Evolutionary conservation across 2,888 invertebrate genomes (phyloP), one percentile per base, ranked within the genome.

Genomic region (Eupeodes luniger): DNA sequence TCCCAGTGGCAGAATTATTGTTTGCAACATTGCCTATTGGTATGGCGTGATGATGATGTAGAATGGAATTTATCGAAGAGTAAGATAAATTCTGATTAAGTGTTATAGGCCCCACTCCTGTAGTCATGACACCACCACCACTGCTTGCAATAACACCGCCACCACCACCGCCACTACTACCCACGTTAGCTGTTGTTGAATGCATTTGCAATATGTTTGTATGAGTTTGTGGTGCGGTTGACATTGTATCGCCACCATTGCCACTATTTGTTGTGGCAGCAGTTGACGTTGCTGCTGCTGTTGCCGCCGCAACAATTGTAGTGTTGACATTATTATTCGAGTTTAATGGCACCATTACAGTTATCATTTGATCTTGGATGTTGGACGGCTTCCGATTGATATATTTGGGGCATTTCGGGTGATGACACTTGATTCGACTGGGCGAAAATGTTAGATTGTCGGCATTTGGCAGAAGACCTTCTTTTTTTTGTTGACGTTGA

Each of bases 401-500:
- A 89, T 91, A 92, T 91, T 93, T 94, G 78, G 94, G 93, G 84
- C 94, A 94, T 89, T 94, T 94, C 27, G 94, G 93, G 91, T 94
- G 94, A 89, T 94, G 94, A 89, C 92, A 92, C 86, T 93, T 93
- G 89, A 94, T 94, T 79, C 94, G 92, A 81, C 93, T 93, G 57
- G 94, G 94, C 36, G 94, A 94, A 79, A 94, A 93, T 53, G 94
- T 93, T 85, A 94, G 90, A 84, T 93, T 94, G 69, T 94, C 94
- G 27, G 93, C 92, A 89, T 93, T 93, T 47, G 94, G 93, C 11
- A 94, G 85, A 14, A 94, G 91, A 19, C 94, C 94, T 90, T 94
- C 94, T 72, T 93, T 92, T 62, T 93, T 92, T 83, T 94, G 94
- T 86, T 93, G 93, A 69, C 92, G 91, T 85, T 93, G 93, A 86